Evolutionary conservation across 1,140 invertebrate species (phyloP), one percentile per base, ranked within the genome.

Genomic region (Melipona quadrifasciata): DNA sequence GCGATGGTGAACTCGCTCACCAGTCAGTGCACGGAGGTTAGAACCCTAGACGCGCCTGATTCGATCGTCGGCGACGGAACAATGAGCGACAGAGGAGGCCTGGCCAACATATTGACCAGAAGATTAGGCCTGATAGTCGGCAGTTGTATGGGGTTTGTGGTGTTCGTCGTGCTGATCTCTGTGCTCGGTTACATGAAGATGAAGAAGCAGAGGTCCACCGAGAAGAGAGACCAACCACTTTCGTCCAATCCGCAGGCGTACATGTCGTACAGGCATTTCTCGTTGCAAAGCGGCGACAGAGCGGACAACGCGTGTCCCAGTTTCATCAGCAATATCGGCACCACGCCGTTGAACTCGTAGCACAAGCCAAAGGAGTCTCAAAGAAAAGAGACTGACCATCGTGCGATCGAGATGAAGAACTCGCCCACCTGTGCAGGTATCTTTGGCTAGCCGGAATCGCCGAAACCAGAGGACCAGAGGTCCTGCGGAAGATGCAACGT

Each of bases 111-210:
- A 80, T 93, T 98, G 16, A 97, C 97, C 0, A 95, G 97, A 61
- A 95, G 97, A 80, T 94, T 98, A 27, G 97, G 97, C 31, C 96
- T 98, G 61, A 97, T 98, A 78, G 96, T 98, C 12, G 98, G 98
- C 61, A 97, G 97, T 91, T 97, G 97, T 85, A 96, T 98, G 96
- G 97, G 97, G 80, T 97, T 98, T 91, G 96, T 98, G 31, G 97
- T 98, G 14, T 98, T 98, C 90, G 95, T 98, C 31, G 96, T 98
- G 1, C 95, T 98, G 83, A 96, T 98, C 4, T 97, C 97, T 2
- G 96, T 97, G 51, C 94, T 98, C n/a, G 97, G 97, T 31, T 98
- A 98, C 92, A 96, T 98, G 86, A 98, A 98, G 92, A 96, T 98
- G 84, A 98, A 98, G 92, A 98, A 98, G 93, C 97, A 97, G 88